A percentile compares a stretch with the other conserved stretches of the same genome.
phyloP scores from a whole-genome alignment of 1,140 invertebrate genomes.

The Platyscapa corneri region DNA sequence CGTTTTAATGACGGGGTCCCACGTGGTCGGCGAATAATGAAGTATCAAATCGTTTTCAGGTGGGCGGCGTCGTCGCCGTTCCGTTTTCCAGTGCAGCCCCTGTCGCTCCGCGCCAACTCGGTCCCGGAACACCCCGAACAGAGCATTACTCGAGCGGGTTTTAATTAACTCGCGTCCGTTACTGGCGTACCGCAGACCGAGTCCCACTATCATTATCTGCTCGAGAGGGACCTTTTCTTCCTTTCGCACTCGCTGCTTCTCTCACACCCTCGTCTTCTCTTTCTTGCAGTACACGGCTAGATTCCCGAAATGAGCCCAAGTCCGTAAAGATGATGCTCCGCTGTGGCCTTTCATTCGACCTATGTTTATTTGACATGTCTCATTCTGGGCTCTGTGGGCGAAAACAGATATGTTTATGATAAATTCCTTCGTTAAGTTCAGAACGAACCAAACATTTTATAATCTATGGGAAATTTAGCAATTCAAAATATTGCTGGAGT shows the following conservation, averaged over 20 bases:
- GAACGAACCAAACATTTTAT: no score
- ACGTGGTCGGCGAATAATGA: conserved; percentile 70
- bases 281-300: neutral
- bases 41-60: conserved; percentile 71
- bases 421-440: no score
- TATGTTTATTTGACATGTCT: neutral
- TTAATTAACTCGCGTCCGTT: conserved; percentile 64
- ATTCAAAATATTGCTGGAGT: no score
- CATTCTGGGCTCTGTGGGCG: neutral
- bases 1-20: conserved; percentile 73
- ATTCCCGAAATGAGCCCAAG: neutral
- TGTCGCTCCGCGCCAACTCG: conserved; percentile 11
- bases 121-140: neutral
- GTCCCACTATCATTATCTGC: conserved; percentile 45
- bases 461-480: no score
- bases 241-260: neutral
- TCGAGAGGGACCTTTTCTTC: neutral
- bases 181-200: conserved; percentile 17
- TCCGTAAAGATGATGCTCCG: neutral
- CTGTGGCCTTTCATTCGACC: neutral
- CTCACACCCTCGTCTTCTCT: neutral
- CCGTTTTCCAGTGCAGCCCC: conserved; percentile 55
- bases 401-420: no score
- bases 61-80: conserved; percentile 62
- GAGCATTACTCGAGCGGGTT: conserved; percentile 57